Base-by-base conservation (phyloP, 1,140 invertebrate species). In the Bombus superbus region DNA sequence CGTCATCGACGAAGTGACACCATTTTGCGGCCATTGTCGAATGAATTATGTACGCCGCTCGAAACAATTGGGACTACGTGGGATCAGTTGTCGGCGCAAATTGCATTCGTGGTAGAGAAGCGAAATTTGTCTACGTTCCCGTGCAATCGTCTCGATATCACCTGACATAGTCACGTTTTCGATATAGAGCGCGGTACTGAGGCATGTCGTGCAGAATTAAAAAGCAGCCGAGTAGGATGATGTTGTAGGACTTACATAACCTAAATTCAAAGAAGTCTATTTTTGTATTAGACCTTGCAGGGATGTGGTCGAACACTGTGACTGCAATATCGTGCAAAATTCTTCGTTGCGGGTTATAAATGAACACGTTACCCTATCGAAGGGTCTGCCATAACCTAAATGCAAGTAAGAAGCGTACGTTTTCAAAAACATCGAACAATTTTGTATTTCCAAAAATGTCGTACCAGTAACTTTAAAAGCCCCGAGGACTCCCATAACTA, bases 1-100 rank as follows among this genome's bases (percentile, higher is more conserved):
- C 18, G 18, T 35, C 32, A 57, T 57, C 74, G 18, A 57, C 11
- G 69, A 72, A 72, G 42, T 44, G 74, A 35, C 74, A 57, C n/a
- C 73, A 32, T 75, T 74, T 75, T 57, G n/a, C 32, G 18, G 25
- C 2, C 73, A 75, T 75, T 53, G 73, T 75, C 11, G 44, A 35
- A 75, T 75, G 44, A 35, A 75, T 75, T 76, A 40, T 57, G 44
- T 53, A 38, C 74, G 74, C 35, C 11, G 74, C 44, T 38, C 32
- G 74, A 62, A 77, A 62, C 75, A 62, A 77, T 77, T 77, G 35
- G 15, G 13, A 62, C 13, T 71, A 38, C 25, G 69, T n/a, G 40
- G 69, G 11, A 44, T 42, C 69, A 44, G 69, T 15, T 25, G 40
- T n/a, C 28, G 25, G 6, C 15, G 40, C 40, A 44, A 72, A 44